A percentile compares a stretch with the other conserved stretches of the same genome.
Conservation (phyloP, 1,140 invertebrate species). For the Lepidurus arcticus region DNA sequence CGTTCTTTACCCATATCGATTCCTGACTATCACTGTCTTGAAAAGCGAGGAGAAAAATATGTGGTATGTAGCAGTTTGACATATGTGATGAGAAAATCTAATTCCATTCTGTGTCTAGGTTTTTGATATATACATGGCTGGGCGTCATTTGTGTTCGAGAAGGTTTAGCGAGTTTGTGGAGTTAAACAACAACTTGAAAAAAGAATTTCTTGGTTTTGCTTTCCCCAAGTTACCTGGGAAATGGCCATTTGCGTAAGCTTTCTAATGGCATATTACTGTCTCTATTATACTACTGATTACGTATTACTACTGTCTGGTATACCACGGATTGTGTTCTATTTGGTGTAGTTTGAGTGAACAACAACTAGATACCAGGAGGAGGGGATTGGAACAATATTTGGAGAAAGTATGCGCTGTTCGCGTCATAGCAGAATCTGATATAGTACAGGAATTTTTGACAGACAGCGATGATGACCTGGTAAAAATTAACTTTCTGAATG, state of each 20-base stretch:
- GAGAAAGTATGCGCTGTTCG: constrained; percentile 97
- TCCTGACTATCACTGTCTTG: constrained; percentile 67
- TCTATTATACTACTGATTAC: background rate
- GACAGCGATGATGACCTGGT: constrained; percentile 76
- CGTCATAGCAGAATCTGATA: constrained; percentile 94
- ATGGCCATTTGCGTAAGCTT: constrained; percentile 84
- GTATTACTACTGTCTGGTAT: constrained; percentile 23
- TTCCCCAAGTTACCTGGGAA: constrained; percentile 98
- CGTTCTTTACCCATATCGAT: constrained; percentile 95
- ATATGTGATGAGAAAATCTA: background rate
- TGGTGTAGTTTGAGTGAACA: constrained; percentile 74
- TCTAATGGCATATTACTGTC: background rate
- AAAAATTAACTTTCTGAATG: constrained; percentile 36
- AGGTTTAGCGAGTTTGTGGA: constrained; percentile 93
- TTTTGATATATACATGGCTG: constrained; percentile 99
- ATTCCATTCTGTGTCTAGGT: constrained; percentile 49
- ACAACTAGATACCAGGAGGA: constrained; percentile 84
- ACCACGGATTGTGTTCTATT: no score
- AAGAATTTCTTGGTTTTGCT: constrained; percentile 94
- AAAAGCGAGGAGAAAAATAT: constrained; percentile 79
- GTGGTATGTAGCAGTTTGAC: constrained; percentile 53
- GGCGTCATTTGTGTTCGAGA: constrained; percentile 89
- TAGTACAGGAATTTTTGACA: constrained; percentile 94
- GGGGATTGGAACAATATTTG: constrained; percentile 93
- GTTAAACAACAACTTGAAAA: constrained; percentile 81